phyloP scores from a whole-genome alignment of 2,797 vertebrate species.

The Chanos chanos region DNA sequence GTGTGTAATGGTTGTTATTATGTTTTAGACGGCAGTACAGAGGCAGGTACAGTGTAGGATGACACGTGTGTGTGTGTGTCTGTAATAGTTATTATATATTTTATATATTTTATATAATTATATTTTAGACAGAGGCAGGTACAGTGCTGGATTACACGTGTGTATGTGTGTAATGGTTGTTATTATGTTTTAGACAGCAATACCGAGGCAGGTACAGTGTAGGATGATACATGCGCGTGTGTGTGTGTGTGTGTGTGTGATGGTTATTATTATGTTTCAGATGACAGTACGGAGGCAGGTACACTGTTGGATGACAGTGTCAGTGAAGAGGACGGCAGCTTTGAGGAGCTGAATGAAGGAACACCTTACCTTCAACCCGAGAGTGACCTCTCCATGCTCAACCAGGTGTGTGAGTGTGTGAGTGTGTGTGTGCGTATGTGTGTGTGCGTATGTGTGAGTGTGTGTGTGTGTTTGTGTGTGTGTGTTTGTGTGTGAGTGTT shows the following conservation, averaged over 20 bases:
- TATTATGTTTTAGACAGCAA: neutral
- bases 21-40: neutral
- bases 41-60: too few species aligned
- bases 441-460: constrained; percentile 7
- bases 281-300: constrained; percentile 74
- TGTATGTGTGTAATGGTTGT: neutral
- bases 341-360: constrained; percentile 84
- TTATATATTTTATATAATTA: too few species aligned
- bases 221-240: neutral
- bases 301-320: constrained; percentile 86
- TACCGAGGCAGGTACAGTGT: neutral
- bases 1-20: constrained; percentile 31
- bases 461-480: too few species aligned
- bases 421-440: neutral
- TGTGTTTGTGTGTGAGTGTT: too few species aligned
- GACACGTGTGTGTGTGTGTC: too few species aligned
- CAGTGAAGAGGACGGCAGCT: constrained; percentile 93
- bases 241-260: neutral
- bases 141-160: constrained; percentile 45
- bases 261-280: constrained; percentile 56
- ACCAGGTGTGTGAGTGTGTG: constrained; percentile 73
- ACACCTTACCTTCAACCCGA: constrained; percentile 88
- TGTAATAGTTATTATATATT: too few species aligned
- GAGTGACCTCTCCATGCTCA: constrained; percentile 87
- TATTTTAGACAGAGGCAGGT: too few species aligned